Conservation (phyloP, 2,888 invertebrate species). For the Deilephila porcellus region DNA sequence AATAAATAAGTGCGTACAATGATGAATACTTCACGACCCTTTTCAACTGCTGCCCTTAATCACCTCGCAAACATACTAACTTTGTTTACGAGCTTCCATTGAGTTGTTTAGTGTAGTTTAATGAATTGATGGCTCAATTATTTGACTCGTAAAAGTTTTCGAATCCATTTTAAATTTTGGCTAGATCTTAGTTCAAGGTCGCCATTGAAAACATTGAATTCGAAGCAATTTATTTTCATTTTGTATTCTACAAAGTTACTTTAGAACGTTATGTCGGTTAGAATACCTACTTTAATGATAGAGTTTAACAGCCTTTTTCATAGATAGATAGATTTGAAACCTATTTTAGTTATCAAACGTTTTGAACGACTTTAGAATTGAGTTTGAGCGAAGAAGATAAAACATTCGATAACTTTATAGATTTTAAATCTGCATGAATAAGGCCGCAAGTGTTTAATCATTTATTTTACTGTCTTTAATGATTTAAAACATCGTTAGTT, state of each 20-base stretch:
- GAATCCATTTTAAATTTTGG: not conserved
- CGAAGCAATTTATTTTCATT: not conserved
- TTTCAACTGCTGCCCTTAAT: constrained; percentile 2
- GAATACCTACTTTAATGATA: not conserved
- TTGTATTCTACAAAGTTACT: not conserved
- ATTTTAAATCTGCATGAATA: too few species aligned
- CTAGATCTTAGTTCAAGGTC: not conserved
- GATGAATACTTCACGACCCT: constrained; percentile 12
- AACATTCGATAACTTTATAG: too few species aligned
- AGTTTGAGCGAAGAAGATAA: too few species aligned
- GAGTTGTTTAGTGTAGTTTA: not conserved
- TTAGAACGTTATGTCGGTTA: not conserved
- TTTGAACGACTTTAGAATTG: too few species aligned
- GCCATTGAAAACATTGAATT: not conserved
- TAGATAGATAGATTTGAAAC: too few species aligned
- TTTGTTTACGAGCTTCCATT: not conserved
- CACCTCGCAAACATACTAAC: constrained; percentile 11
- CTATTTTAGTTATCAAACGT: too few species aligned
- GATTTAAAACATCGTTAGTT: too few species aligned
- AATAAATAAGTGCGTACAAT: constrained; percentile 1
- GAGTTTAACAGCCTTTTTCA: not conserved
- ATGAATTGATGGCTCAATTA: constrained; percentile 9
- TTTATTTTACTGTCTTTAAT: too few species aligned
- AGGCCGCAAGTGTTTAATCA: not conserved
- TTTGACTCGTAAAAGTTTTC: not conserved